These are phyloP conservation scores for Eupithecia abbreviata DNA, from an alignment of 2,888 invertebrate species.

Conservation along the genomic window DNA sequence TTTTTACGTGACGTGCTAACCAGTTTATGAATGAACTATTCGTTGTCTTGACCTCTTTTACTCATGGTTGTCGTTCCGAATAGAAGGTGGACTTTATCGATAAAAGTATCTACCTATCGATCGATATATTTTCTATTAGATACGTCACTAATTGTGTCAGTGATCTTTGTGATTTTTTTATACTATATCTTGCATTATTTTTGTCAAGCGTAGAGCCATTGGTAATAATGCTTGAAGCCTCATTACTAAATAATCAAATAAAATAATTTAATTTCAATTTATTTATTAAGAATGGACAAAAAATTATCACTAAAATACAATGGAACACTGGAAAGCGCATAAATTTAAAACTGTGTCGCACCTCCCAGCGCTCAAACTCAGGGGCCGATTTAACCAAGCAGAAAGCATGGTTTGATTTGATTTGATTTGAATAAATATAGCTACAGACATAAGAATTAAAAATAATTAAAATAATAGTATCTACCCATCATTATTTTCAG, in stretches of 20 bases:
- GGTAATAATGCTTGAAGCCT: background rate
- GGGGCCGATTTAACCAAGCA: too few relatives aligned
- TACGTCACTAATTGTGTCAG: background rate
- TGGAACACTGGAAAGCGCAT: too few relatives aligned
- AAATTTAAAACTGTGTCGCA: too few relatives aligned
- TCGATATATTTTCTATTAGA: background rate
- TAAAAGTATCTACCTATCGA: background rate
- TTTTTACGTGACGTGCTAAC: slow-evolving; percentile 56
- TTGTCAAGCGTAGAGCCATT: background rate
- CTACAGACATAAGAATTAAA: background rate
- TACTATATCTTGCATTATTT: background rate
- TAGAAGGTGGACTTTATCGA: slow-evolving; percentile 16
- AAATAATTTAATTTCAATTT: too few relatives aligned
- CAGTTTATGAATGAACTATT: slow-evolving; percentile 63
- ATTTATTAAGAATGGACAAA: too few relatives aligned
- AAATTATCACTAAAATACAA: too few relatives aligned
- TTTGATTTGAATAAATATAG: too few relatives aligned
- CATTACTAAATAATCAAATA: too few relatives aligned
- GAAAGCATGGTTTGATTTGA: too few relatives aligned
- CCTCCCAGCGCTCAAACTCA: too few relatives aligned
- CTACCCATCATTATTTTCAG: background rate
- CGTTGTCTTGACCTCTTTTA: slow-evolving; percentile 41
- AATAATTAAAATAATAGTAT: background rate
- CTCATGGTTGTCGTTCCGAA: slow-evolving; percentile 32
- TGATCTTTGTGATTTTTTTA: background rate